A percentile compares a stretch with the other conserved stretches of the same genome.
phyloP scores from a whole-genome alignment of 1,140 invertebrate species.

The Subanguina moxae region DNA sequence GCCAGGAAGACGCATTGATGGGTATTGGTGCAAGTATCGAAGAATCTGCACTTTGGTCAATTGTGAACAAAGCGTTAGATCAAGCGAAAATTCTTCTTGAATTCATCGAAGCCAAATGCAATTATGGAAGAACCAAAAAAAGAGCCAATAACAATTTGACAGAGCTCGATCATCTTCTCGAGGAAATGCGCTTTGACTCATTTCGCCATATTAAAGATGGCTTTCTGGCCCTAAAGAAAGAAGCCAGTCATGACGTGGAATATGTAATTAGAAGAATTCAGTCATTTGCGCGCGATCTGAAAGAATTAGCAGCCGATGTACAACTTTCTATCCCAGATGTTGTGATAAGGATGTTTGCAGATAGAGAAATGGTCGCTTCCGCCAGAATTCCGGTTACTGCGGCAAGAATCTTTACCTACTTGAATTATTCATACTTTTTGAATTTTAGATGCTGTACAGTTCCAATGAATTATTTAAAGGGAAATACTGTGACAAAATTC shows the following conservation, averaged over 20 bases:
- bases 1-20: background rate
- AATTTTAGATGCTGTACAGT: conserved; percentile 25
- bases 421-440: background rate
- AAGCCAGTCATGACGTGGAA: too few species aligned
- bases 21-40: background rate
- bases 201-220: too few species aligned
- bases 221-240: too few species aligned
- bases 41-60: background rate
- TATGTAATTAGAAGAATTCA: too few species aligned
- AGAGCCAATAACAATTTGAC: conserved; percentile 6
- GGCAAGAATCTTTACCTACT: conserved; percentile 16
- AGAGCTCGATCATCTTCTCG: background rate
- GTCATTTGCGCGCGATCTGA: too few species aligned
- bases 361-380: conserved; percentile 37
- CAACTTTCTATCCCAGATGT: conserved; percentile 45
- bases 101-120: background rate
- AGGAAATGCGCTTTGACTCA: background rate
- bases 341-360: conserved; percentile 42
- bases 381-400: conserved; percentile 41
- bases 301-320: too few species aligned
- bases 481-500: conserved; percentile 35
- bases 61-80: background rate
- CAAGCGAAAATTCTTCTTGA: background rate
- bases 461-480: conserved; percentile 19
- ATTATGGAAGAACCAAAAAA: background rate